Evolutionary conservation across 2,888 invertebrate species (phyloP), one percentile per base, ranked within the genome.

Genomic region (Epirrhoe alternata): DNA sequence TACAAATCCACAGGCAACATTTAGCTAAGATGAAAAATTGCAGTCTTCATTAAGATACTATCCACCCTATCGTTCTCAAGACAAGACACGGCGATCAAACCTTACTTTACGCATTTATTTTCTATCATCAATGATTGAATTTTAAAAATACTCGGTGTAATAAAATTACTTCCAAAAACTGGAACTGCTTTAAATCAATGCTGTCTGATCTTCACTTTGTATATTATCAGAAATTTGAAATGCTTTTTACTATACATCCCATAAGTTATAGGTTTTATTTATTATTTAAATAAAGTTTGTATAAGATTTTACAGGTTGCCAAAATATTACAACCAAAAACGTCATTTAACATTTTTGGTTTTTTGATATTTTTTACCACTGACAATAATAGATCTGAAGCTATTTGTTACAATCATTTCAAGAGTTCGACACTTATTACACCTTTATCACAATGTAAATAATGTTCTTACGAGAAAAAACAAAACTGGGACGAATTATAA

Each of bases 371-470:
- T 7, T 51, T 53, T 61, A 38, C 57, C 54, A 47, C 42, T 61
- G 54, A 58, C 57, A 53, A 54, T 64, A 53, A 42, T 35, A 53
- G 64, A 76, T 51, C 55, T 69, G 61, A 51, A 56, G 53, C 76
- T 80, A 79, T 24, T 24, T 73, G 73, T 77, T 79, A 86, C 82
- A 86, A 85, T 82, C 83, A 84, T 88, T 88, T 89, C 88, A 87
- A 89, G 87, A 87, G 84, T 82, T 79, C 78, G 88, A 76, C 77
- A 76, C 75, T 83, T 87, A 86, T 89, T 91, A 92, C 91, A 91
- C 90, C 77, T 88, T 87, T 92, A 93, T 92, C 92, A 92, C 93
- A 92, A 90, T 91, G 92, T 92, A 92, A 88, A 88, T 91, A 92
- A 93, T 90, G 92, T 91, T 92, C 93, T 90, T 90, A 91, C 79